These are phyloP conservation scores for Pararge aegeria DNA, from an alignment of 1,140 invertebrate genomes.

Conservation along the genomic window DNA sequence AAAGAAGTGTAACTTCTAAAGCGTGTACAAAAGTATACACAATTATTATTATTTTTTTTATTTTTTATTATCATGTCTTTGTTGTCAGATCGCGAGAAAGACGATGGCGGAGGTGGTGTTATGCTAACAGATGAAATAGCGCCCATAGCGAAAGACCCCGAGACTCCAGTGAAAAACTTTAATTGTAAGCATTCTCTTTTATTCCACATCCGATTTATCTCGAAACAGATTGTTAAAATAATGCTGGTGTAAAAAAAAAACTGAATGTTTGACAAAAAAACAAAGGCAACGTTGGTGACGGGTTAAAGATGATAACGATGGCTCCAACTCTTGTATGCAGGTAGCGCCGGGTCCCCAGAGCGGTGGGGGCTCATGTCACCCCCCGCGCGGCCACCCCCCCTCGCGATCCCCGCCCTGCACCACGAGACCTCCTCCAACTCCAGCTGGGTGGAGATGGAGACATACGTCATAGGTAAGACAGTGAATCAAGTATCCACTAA, in stretches of 20 bases:
- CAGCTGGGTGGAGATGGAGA: slow-evolving; percentile 94
- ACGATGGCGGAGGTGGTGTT: slow-evolving; percentile 53
- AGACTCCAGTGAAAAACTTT: slow-evolving; percentile 56
- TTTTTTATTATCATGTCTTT: slow-evolving; percentile 15
- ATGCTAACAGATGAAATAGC: slow-evolving; percentile 42
- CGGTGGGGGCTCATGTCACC: slow-evolving; percentile 62
- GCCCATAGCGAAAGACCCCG: slow-evolving; percentile 40
- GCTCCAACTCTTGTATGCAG: no score
- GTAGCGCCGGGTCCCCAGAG: slow-evolving; percentile 27
- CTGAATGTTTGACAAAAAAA: no score
- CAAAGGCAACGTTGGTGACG: no score
- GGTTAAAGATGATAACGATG: no score
- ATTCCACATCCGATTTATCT: no score
- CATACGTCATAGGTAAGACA: slow-evolving; percentile 87
- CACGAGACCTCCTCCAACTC: slow-evolving; percentile 84
- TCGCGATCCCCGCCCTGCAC: slow-evolving; percentile 31
- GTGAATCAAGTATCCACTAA: not conserved
- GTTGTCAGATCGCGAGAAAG: slow-evolving; percentile 50
- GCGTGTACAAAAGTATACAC: no score
- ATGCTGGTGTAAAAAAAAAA: no score
- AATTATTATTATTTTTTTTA: no score
- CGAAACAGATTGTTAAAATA: no score
- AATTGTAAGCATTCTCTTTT: slow-evolving; percentile 42
- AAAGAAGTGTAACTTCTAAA: no score
- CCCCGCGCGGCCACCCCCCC: slow-evolving; percentile 49